phyloP scores from a whole-genome alignment of 2,113 vertebrate genomes.

The Gopherus flavomarginatus region DNA sequence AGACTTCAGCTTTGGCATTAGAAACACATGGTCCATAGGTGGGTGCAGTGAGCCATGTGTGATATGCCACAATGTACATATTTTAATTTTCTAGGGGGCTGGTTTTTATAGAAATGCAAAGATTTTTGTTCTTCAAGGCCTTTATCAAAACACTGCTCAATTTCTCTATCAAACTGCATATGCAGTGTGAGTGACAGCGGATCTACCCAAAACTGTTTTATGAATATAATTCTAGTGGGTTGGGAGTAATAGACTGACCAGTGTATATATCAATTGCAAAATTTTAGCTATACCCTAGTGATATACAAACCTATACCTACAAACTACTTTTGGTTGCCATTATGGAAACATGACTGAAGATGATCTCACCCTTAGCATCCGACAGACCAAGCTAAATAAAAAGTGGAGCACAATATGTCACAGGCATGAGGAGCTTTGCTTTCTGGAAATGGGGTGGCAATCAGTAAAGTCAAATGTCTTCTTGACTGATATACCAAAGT shows the following conservation, averaged over 20 bases:
- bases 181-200: background rate
- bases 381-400: background rate
- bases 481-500: background rate
- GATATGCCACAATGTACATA: background rate
- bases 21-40: background rate
- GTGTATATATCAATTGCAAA: rapidly evolving
- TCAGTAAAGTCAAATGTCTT: slow-evolving; percentile 13
- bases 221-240: background rate
- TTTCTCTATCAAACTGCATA: background rate
- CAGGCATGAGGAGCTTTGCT: background rate
- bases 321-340: background rate
- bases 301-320: too few species aligned
- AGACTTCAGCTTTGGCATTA: background rate
- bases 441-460: background rate
- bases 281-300: background rate
- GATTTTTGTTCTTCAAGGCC: background rate
- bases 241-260: background rate
- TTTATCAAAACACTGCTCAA: background rate
- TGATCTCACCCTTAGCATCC: background rate
- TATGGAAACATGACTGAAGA: background rate
- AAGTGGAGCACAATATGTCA: background rate
- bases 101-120: background rate
- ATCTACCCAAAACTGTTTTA: background rate
- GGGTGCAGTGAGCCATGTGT: background rate
- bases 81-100: background rate